Evolutionary conservation across 2,888 invertebrate genomes (phyloP).

Genomic region (Teleogryllus oceanicus): DNA sequence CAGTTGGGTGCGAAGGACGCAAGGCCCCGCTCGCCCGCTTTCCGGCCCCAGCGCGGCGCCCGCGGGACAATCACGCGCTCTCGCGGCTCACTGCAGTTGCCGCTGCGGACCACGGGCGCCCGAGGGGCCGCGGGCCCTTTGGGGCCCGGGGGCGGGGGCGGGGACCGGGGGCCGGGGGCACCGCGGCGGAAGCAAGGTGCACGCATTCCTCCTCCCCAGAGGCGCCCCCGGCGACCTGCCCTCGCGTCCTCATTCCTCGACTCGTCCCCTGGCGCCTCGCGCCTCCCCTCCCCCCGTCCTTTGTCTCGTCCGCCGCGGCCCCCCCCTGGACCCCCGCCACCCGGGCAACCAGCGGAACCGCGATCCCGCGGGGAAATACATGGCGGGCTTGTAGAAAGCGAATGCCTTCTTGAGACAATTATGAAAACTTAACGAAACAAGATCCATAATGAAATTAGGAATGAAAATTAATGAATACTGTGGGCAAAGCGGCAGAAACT

Average conservation of each 20-base stretch:
- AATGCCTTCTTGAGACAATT: background rate
- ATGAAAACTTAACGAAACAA: slow-evolving; percentile 2
- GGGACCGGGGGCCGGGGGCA: background rate
- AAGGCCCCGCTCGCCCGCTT: background rate
- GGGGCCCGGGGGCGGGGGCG: background rate
- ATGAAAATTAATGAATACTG: slow-evolving; percentile 18
- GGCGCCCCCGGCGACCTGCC: background rate
- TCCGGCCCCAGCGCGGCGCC: background rate
- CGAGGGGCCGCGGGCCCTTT: background rate
- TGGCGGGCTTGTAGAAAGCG: background rate
- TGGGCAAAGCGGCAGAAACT: slow-evolving; percentile 5
- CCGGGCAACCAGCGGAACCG: background rate
- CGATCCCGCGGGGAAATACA: background rate
- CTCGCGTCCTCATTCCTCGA: background rate
- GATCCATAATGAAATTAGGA: slow-evolving; percentile 18
- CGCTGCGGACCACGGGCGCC: background rate
- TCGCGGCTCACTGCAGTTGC: background rate
- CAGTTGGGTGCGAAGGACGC: too few species aligned
- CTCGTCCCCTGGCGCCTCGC: too few species aligned
- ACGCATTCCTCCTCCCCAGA: background rate
- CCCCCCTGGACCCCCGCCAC: too few species aligned
- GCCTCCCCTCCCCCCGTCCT: too few species aligned
- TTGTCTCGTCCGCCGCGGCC: too few species aligned
- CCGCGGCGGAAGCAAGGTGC: background rate
- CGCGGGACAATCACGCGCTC: background rate